phyloP scores from a whole-genome alignment of 2,888 invertebrate species.

The Drosophila picticornis region DNA sequence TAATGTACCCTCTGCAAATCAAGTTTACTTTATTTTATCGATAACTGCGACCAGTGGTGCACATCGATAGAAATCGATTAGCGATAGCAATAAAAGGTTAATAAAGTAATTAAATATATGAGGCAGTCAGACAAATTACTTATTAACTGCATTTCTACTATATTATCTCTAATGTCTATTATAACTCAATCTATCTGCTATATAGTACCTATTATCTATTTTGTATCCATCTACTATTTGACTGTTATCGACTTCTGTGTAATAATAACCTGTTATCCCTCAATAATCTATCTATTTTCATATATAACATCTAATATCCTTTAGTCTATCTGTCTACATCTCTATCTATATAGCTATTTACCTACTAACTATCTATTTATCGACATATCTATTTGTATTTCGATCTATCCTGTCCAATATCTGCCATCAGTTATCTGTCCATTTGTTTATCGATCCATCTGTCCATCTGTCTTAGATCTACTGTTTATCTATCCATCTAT shows the following conservation, averaged over 20 bases:
- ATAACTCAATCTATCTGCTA: too few relatives aligned
- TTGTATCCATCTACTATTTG: background rate
- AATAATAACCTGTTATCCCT: too few relatives aligned
- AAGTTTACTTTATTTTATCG: background rate
- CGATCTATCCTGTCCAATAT: background rate
- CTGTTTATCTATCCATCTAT: background rate
- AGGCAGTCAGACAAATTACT: background rate
- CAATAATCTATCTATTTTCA: background rate
- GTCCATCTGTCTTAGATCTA: background rate
- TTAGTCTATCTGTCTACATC: background rate
- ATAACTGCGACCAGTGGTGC: background rate
- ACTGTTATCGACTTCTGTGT: background rate
- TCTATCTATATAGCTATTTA: background rate
- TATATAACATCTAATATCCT: background rate
- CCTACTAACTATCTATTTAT: background rate
- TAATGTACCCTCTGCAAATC: background rate
- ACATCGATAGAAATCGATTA: background rate
- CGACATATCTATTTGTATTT: background rate
- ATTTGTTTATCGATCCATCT: background rate
- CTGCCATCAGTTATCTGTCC: background rate
- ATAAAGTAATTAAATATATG: background rate
- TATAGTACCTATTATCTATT: too few relatives aligned
- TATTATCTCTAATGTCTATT: too few relatives aligned
- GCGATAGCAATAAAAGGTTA: background rate
- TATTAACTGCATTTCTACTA: background rate